Conservation (phyloP, 2,888 invertebrate genomes). For the Tipula unca region DNA sequence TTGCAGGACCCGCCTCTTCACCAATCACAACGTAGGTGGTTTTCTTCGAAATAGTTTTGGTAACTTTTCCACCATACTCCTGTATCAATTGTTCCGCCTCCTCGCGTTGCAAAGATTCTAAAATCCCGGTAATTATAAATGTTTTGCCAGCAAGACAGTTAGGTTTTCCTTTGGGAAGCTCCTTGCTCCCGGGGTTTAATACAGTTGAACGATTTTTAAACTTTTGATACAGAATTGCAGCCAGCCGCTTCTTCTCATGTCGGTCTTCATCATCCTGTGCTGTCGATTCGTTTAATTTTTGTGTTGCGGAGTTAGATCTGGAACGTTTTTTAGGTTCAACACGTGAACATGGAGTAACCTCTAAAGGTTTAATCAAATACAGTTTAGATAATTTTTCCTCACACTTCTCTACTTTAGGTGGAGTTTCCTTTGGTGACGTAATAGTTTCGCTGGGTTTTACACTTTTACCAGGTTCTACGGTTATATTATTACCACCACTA, state of each 20-base stretch:
- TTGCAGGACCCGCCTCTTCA: slow-evolving; percentile 77
- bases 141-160: slow-evolving; percentile 61
- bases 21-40: slow-evolving; percentile 77
- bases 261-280: slow-evolving; percentile 52
- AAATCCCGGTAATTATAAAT: slow-evolving; percentile 75
- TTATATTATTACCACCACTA: background rate
- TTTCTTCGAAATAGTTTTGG: slow-evolving; percentile 64
- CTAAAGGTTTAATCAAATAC: background rate
- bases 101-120: slow-evolving; percentile 80
- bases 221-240: slow-evolving; percentile 59
- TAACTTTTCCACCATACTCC: slow-evolving; percentile 72
- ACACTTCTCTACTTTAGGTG: background rate
- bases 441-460: background rate
- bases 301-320: background rate
- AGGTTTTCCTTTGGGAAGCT: slow-evolving; percentile 68
- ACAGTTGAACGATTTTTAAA: slow-evolving; percentile 73
- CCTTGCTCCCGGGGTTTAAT: slow-evolving; percentile 71
- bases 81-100: slow-evolving; percentile 65
- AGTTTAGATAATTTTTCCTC: background rate
- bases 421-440: background rate
- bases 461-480: background rate
- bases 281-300: background rate
- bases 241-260: slow-evolving; percentile 56
- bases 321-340: background rate
- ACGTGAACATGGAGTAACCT: background rate